Conservation (phyloP, 2,888 invertebrate genomes). For the Drosophila meridionalis region DNA sequence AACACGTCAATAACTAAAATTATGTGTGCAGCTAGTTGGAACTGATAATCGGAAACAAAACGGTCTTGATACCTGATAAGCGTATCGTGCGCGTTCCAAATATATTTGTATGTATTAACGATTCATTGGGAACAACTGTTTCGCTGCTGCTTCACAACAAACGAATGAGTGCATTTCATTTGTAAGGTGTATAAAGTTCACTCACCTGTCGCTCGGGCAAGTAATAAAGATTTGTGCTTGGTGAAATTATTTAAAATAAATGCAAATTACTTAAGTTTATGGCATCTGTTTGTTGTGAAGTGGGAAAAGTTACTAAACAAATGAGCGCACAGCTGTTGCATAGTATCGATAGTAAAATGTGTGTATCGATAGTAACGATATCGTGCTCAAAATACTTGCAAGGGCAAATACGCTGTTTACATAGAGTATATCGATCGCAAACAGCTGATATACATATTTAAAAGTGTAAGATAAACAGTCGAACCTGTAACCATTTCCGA, state of each 20-base stretch:
- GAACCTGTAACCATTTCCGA: neutral
- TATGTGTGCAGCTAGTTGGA: slow-evolving; percentile 30
- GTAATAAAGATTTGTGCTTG: slow-evolving; percentile 13
- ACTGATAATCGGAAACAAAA: slow-evolving; percentile 49
- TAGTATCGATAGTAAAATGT: slow-evolving; percentile 16
- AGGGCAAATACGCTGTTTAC: neutral
- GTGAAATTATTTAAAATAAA: neutral
- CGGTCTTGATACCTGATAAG: slow-evolving; percentile 58
- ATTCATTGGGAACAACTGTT: slow-evolving; percentile 1
- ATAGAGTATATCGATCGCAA: neutral
- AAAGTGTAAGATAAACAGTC: neutral
- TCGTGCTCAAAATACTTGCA: neutral
- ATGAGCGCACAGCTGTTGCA: slow-evolving; percentile 47
- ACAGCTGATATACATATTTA: slow-evolving; percentile 7
- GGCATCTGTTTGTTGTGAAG: slow-evolving; percentile 21
- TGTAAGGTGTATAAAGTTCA: neutral
- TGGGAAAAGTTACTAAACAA: slow-evolving; percentile 35
- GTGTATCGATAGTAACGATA: slow-evolving; percentile 23
- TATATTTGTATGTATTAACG: slow-evolving; percentile 1
- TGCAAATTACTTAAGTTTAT: slow-evolving; percentile 2
- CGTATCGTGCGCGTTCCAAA: slow-evolving; percentile 19
- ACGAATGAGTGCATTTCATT: slow-evolving; percentile 4
- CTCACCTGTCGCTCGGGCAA: slow-evolving; percentile 29
- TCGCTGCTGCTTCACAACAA: slow-evolving; percentile 6
- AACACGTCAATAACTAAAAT: slow-evolving; percentile 53